Evolutionary conservation across 2,113 vertebrate genomes (phyloP).

Genomic region (Triplophysa rosa): DNA sequence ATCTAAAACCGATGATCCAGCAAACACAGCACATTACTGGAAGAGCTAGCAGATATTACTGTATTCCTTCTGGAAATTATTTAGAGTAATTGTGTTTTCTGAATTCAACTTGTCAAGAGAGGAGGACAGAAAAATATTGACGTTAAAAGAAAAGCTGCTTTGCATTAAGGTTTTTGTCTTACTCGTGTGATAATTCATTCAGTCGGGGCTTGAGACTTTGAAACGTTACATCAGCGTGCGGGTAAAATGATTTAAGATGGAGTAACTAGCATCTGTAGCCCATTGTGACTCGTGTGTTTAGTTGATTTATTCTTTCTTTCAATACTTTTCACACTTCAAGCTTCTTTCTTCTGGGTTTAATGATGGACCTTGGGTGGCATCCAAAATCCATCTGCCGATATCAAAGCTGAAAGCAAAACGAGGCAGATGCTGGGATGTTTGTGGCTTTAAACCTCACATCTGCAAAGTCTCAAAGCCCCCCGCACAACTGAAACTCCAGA

Average conservation of each 20-base stretch:
- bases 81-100: background rate
- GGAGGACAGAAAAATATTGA: slow-evolving; percentile 22
- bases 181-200: slow-evolving; percentile 56
- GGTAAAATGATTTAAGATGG: slow-evolving; percentile 30
- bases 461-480: slow-evolving; percentile 66
- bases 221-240: slow-evolving; percentile 31
- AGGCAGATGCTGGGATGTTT: background rate
- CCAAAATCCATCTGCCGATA: too few relatives aligned
- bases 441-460: background rate
- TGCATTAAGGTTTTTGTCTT: slow-evolving; percentile 80
- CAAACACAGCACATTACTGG: background rate
- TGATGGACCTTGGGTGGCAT: too few relatives aligned
- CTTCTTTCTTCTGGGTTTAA: too few relatives aligned
- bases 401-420: background rate
- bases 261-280: background rate
- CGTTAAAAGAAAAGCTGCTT: slow-evolving; percentile 59
- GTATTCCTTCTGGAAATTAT: background rate
- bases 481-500: slow-evolving; percentile 56
- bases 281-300: background rate
- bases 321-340: background rate
- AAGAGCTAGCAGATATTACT: background rate
- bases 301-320: background rate
- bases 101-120: background rate
- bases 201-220: slow-evolving; percentile 64
- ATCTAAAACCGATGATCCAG: background rate